Evolutionary conservation across 2,113 vertebrate species (phyloP), one percentile per base, ranked within the genome.

Genomic region (Thermophis baileyi): DNA sequence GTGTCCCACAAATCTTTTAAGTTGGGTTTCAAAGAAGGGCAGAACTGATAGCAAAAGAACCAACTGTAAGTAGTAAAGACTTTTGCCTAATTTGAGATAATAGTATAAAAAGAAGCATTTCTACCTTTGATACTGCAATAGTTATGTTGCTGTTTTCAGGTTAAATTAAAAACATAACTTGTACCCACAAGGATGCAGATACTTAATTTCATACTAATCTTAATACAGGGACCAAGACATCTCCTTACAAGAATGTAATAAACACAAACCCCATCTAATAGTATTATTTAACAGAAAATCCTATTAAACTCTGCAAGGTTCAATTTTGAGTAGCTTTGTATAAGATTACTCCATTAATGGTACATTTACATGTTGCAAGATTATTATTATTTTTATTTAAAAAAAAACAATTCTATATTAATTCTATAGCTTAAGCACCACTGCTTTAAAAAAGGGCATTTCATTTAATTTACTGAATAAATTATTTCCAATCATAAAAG

Each of bases 11-110:
- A 87, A 87, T 88, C 87, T 85, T 60, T 86, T 55, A 94, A 69
- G 49, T 1, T 49, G 53, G 47, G 54, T 47, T 91, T 91, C 87
- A 88, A 14, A 0, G 54, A 50, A 1, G 85, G 90, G 60, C 92
- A 85, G 49, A 90, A 92, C 88, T 94, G 54, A 88, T 57, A 40
- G 1, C 27, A 86, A 55, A 93, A 94, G 60, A 53, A 22, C 55
- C 92, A 94, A 86, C 49, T 93, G 89, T 93, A 93, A 0, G 18
- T 85, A 85, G 91, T 87, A 57, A 81, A 30, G 12, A 27, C 27
- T 24, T 6, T 81, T 85, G 49, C 27, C 85, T 0, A 14, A 81
- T 87, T 89, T 87, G 30, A 90, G 90, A 50, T 57, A 25, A 90
- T 93, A 93, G 5, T 40, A 40, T 10, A 81, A 11, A 89, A 30